Base-by-base conservation (phyloP, 2,888 invertebrate genomes). In the Acanthacorydalis orientalis region DNA sequence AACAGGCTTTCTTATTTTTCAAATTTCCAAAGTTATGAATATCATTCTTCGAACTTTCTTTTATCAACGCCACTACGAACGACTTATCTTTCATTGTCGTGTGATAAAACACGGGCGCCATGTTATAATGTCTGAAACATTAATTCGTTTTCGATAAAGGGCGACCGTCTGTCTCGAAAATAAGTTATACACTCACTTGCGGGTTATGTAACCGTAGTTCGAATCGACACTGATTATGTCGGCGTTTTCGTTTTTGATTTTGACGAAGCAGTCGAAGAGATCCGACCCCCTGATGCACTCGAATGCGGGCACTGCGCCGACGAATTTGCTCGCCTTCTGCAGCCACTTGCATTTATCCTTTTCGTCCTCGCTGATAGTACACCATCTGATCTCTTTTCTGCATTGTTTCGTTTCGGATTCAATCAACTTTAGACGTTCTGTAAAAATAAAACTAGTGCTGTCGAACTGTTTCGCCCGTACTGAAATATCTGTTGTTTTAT, bases 141-240 rank as follows among this genome's bases (percentile, higher is more conserved):
- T n/a, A n/a, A 35, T 50, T 45, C n/a, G 7, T 39, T 51, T 47
- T 9, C n/a, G 39, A 12, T 39, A 44, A 41, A 34, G 8, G 8
- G 11, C 35, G 7, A 35, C 12, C 35, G 35, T 35, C 4, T 8
- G 39, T 38, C 11, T n/a, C 16, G 15, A 48, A 33, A 38, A 49
- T 46, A 14, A 35, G 41, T 31, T 7, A 34, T 41, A 16, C 3
- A 69, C 72, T 70, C 57, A 79, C 80, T 68, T 67, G 59, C 78
- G 69, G 1, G 78, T 77, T 16, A 78, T 55, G 52, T 72, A 76
- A 49, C 80, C 80, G 50, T 74, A 77, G 56, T 79, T 76, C 0
- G 79, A 74, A 14, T 77, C 75, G 4, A 74, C 67, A 0, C 73
- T 70, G 10, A 77, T 69, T 51, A 81, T 69, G 54, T 81, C 80